These are phyloP conservation scores for Athalia cordata DNA, from an alignment of 2,888 invertebrate genomes.

Conservation along the genomic window DNA sequence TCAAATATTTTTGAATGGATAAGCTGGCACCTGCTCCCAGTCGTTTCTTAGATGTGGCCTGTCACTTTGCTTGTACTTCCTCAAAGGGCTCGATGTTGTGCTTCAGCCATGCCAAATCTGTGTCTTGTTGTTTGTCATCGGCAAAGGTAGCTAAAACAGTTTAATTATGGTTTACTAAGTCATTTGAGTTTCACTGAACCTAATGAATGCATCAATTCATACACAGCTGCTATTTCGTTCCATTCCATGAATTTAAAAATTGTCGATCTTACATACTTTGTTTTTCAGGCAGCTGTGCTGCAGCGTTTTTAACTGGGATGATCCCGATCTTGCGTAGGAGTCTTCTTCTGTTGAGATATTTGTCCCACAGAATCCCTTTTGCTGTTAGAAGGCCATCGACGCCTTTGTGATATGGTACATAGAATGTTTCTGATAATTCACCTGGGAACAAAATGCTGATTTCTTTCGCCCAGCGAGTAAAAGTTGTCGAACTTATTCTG, in stretches of 20 bases:
- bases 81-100: neutral
- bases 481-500: neutral
- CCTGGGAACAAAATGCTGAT: neutral
- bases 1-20: neutral
- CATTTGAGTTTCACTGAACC: neutral
- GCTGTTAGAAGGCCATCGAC: conserved; percentile 1
- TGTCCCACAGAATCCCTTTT: conserved; percentile 20
- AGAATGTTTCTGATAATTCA: neutral
- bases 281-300: neutral
- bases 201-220: neutral
- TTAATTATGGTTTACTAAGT: neutral
- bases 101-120: neutral
- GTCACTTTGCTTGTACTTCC: neutral
- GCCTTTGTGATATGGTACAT: neutral
- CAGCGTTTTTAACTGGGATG: neutral
- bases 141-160: neutral
- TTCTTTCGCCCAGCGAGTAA: neutral
- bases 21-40: neutral
- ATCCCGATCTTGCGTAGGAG: conserved; percentile 13
- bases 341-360: conserved; percentile 25
- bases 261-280: neutral
- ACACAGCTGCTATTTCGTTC: too few species aligned
- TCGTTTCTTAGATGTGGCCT: neutral
- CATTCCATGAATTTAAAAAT: too few species aligned
- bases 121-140: neutral